Base-by-base conservation (phyloP, 2,888 invertebrate species). In the Gastrophysa polygoni region DNA sequence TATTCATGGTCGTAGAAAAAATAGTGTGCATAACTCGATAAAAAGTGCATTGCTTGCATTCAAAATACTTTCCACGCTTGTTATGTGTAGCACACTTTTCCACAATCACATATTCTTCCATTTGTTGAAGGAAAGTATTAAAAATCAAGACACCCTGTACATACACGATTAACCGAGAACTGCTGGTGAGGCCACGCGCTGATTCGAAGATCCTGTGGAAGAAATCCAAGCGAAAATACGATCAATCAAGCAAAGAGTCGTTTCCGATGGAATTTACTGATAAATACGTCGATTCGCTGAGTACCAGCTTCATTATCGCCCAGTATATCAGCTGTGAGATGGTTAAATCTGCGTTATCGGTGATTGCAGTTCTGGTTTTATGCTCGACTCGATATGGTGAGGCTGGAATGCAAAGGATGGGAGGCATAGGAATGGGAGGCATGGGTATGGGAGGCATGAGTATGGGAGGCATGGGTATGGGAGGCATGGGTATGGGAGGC, bases 361-460 rank as follows among this genome's bases (percentile, higher is more conserved):
- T 38, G 14, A 2, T 38, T 3, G 38, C 14, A 6, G 14, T 38
- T 1, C 14, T 38, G 4, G 2, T 38, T 11, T 14, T 38, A 4
- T 38, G 2, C 6, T 4, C 38, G 14, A 38, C 38, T 4, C n/a
- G 14, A n/a, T n/a, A n/a, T n/a, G n/a, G n/a, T n/a, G n/a, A 8
- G 55, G 61, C 29, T 21, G 51, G 18, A 16, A 54, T 24, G 34
- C 32, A 64, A 43, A 54, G 49, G 61, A 49, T 43, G 59, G 66
- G 66, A 63, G 51, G 49, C n/a, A n/a, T n/a, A 67, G 64, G 62
- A 2, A 57, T 64, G 68, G 66, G 82, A 17, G 56, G 56, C 11
- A 57, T 57, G 57, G 21, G 50, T 20, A 29, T 34, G 34, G 21
- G 46, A 21, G 55, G 49, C 2, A 20, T 10, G 21, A 54, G 21